Percentiles rank a stretch among this genome's conserved stretches.
phyloP scores from a whole-genome alignment of 2,888 invertebrate genomes.

The Oligia strigilis region DNA sequence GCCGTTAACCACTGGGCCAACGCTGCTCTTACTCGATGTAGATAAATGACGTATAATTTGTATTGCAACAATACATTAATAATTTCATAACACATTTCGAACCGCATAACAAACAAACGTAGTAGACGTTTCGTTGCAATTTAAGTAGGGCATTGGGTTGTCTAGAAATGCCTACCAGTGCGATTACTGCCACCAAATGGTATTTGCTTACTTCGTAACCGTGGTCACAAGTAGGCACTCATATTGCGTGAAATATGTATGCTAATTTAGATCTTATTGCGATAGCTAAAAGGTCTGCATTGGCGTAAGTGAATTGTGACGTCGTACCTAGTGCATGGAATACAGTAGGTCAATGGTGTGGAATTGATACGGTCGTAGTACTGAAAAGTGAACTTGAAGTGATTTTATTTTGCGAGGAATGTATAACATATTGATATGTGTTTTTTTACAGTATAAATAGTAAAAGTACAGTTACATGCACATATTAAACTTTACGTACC shows the following conservation, averaged over 20 bases:
- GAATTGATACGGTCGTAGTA: constrained; percentile 25
- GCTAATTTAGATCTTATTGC: constrained; percentile 61
- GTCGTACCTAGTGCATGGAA: constrained; percentile 15
- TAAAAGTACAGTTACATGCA: not conserved
- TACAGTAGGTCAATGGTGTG: constrained; percentile 53
- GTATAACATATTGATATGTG: not conserved
- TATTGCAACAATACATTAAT: constrained; percentile 17
- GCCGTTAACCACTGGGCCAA: no score
- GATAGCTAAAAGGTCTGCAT: constrained; percentile 28
- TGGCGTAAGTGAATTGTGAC: constrained; percentile 14
- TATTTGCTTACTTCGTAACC: constrained; percentile 80
- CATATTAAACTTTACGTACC: not conserved
- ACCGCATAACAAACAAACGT: constrained; percentile 45
- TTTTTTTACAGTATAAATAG: not conserved
- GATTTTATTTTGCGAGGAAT: not conserved
- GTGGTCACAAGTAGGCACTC: constrained; percentile 59
- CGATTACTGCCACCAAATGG: constrained; percentile 69
- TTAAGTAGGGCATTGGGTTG: constrained; percentile 79
- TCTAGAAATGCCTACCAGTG: constrained; percentile 74
- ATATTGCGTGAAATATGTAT: constrained; percentile 51
- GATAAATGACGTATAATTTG: not conserved
- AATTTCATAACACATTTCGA: constrained; percentile 48
- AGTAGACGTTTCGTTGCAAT: constrained; percentile 49
- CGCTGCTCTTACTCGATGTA: not conserved
- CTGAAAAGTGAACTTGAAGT: constrained; percentile 34